Evolutionary conservation across 2,113 vertebrate genomes (phyloP).

Genomic region (Campylomormyrus tamandua): DNA sequence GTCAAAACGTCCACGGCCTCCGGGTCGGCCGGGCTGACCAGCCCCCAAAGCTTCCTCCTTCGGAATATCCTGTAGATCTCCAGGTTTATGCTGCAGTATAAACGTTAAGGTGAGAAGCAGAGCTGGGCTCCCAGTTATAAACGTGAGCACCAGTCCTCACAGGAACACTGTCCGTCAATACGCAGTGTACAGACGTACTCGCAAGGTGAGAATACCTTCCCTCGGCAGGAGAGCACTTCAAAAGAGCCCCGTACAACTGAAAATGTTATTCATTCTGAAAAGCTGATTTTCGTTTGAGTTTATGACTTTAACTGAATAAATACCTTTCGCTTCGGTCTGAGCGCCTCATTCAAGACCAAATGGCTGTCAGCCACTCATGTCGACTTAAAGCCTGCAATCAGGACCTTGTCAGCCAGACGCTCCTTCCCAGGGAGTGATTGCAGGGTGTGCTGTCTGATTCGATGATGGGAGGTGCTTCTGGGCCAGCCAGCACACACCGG

Average conservation of each 20-base stretch:
- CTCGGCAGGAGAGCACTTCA: neutral
- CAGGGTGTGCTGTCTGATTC: neutral
- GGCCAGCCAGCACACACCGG: neutral
- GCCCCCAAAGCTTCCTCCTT: neutral
- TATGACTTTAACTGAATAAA: neutral
- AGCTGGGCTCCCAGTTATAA: neutral
- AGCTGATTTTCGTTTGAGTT: neutral
- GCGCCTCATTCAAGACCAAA: neutral
- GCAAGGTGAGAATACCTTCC: neutral
- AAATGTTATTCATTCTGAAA: neutral
- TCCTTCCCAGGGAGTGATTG: neutral
- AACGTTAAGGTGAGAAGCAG: neutral
- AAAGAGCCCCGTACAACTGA: neutral
- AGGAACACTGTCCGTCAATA: neutral
- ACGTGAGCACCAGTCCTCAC: neutral
- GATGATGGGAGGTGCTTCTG: neutral
- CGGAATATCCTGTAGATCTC: neutral
- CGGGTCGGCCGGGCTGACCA: neutral
- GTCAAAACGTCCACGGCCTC: neutral
- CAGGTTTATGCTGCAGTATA: neutral
- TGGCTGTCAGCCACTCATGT: neutral
- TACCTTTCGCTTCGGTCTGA: neutral
- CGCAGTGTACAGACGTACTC: neutral
- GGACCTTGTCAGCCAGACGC: neutral
- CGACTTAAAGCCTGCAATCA: neutral